Percentiles rank a stretch among this genome's conserved stretches.
Conservation (phyloP, 2,888 invertebrate species). For the Julus scanicus region DNA sequence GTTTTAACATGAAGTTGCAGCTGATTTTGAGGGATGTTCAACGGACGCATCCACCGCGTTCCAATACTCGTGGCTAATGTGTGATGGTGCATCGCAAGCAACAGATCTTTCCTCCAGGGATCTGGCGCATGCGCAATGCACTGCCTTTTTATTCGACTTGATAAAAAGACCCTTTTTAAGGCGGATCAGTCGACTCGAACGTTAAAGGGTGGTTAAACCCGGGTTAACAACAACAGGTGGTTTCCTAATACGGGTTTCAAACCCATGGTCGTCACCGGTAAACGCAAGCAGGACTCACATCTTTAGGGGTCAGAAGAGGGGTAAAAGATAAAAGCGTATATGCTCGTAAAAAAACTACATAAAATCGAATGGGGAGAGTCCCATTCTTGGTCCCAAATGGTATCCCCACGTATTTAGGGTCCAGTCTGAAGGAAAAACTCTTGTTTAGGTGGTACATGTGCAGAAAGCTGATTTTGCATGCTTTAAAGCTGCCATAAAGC, state of each 20-base stretch:
- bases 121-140: background rate
- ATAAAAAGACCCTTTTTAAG: slow-evolving; percentile 34
- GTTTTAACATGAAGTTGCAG: background rate
- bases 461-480: background rate
- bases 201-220: background rate
- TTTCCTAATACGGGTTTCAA: background rate
- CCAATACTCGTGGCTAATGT: slow-evolving; percentile 2
- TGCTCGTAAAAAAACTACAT: slow-evolving; percentile 9
- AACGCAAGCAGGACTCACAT: background rate
- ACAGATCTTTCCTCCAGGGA: background rate
- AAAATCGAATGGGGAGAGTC: background rate
- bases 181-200: slow-evolving; percentile 12
- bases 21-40: background rate
- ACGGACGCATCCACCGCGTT: background rate
- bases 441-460: background rate
- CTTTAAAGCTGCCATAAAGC: background rate
- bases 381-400: background rate
- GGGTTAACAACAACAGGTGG: slow-evolving; percentile 24
- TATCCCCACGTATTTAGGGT: background rate
- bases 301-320: background rate
- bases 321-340: background rate
- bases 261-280: background rate
- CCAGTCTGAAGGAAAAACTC: background rate
- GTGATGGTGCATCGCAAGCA: slow-evolving; percentile 15
- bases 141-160: background rate